Percentiles rank a stretch among this genome's conserved stretches.
Conservation (phyloP, 2,113 vertebrate genomes). For the Calyptomena viridis region DNA sequence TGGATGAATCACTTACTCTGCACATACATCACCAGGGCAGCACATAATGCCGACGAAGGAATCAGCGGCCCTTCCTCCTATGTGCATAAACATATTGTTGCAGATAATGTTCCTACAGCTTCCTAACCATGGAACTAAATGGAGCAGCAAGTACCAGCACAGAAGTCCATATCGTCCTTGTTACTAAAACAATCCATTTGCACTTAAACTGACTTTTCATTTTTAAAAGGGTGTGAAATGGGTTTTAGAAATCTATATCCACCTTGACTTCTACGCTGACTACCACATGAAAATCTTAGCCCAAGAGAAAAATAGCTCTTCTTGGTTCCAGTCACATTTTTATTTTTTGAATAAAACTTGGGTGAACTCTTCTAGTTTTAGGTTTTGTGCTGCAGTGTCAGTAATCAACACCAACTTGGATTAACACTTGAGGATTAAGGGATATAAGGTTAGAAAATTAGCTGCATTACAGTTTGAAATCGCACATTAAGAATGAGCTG, state of each 20-base stretch:
- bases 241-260: background rate
- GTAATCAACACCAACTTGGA: background rate
- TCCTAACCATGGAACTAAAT: background rate
- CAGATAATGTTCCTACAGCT: background rate
- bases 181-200: background rate
- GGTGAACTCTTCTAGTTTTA: background rate
- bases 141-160: background rate
- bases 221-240: background rate
- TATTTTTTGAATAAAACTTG: background rate
- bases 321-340: background rate
- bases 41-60: background rate
- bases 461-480: background rate
- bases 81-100: accelerated
- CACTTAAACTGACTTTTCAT: background rate
- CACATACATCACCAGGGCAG: background rate
- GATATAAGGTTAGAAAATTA: background rate
- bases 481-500: background rate
- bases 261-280: background rate
- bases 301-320: background rate
- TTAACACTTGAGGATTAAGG: background rate
- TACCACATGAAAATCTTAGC: background rate
- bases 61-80: background rate
- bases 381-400: background rate
- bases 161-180: background rate
- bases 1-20: background rate